Base-by-base conservation (phyloP, 2,113 vertebrate genomes). In the Coracopsis vasa region DNA sequence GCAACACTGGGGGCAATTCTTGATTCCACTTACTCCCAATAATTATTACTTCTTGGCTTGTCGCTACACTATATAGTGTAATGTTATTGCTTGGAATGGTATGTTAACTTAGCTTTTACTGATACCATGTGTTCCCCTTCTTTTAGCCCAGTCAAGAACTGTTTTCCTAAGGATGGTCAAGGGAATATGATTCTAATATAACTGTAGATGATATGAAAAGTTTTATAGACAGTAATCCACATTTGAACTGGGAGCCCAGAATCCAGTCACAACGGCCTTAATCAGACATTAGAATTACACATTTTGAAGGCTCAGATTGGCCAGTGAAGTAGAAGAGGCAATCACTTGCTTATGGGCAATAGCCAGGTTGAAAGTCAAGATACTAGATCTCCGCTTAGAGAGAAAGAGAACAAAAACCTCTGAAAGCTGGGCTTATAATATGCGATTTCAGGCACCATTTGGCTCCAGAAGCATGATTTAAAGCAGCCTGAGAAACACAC, bases 131-230 rank as follows among this genome's bases (percentile, higher is more conserved):
- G 95, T 95, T 96, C 70, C n/a, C 41, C 41, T 71, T n/a, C 96
- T 97, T 97, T 97, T 87, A 96, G 95, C 94, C 93, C 83, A 39
- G 77, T 95, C 90, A 83, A 90, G 93, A 56, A 45, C 88, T 94
- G 94, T 72, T 96, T 90, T 91, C 69, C 84, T 90, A 92, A 95
- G 87, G 91, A 92, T 80, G 91, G 92, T 73, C 95, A 60, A 48
- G 94, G 90, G 97, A 95, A 94, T 95, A 90, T 62, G 92, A 95
- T 92, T 97, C 65, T 35, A 95, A 96, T 96, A 95, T 95, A 92
- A 79, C 93, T 95, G 87, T 28, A 71, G 93, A 94, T 73, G 85
- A 79, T 86, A 95, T 95, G 90, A 96, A 96, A 95, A 45, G 9
- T 94, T 97, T 95, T 95, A 96, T 73, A 86, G 93, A 94, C 92